Conservation (phyloP, 2,797 vertebrate genomes). For the Trematomus bernacchii region DNA sequence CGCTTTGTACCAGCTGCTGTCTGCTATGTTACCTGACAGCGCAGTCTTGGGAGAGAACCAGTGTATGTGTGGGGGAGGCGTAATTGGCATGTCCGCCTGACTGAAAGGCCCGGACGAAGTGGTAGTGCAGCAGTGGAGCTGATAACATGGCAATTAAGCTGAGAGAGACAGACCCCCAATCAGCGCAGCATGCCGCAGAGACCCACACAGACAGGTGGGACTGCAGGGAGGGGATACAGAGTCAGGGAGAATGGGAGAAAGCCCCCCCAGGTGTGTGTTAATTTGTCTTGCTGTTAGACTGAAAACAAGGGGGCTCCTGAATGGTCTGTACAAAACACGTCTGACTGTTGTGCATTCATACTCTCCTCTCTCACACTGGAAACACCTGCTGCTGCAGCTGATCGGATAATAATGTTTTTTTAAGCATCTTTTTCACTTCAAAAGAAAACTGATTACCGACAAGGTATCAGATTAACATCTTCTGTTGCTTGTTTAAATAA, state of each 20-base stretch:
- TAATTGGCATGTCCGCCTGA: conserved; percentile 80
- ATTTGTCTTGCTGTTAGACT: conserved; percentile 61
- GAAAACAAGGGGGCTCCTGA: conserved; percentile 46
- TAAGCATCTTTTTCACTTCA: background rate
- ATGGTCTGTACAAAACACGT: conserved; percentile 31
- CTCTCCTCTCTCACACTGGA: conserved; percentile 7
- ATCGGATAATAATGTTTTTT: conserved; percentile 8
- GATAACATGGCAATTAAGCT: conserved; percentile 80
- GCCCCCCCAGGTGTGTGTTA: conserved; percentile 50
- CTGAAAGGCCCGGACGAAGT: conserved; percentile 64
- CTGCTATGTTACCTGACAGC: conserved; percentile 57
- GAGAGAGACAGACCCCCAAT: conserved; percentile 63
- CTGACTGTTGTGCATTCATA: conserved; percentile 21
- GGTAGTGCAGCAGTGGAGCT: conserved; percentile 63
- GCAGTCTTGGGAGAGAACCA: conserved; percentile 40
- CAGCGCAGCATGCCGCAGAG: conserved; percentile 55
- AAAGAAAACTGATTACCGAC: too few relatives aligned
- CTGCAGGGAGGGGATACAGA: conserved; percentile 30
- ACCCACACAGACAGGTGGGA: conserved; percentile 54
- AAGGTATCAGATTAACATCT: conserved; percentile 1
- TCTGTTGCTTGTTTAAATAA: conserved; percentile 33
- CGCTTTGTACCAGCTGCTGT: conserved; percentile 55
- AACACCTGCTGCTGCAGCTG: conserved; percentile 26
- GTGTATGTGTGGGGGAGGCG: conserved; percentile 30
- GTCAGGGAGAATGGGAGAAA: conserved; percentile 25